Evolutionary conservation across 2,797 vertebrate genomes (phyloP).

Genomic region (Meriones psammophilus): DNA sequence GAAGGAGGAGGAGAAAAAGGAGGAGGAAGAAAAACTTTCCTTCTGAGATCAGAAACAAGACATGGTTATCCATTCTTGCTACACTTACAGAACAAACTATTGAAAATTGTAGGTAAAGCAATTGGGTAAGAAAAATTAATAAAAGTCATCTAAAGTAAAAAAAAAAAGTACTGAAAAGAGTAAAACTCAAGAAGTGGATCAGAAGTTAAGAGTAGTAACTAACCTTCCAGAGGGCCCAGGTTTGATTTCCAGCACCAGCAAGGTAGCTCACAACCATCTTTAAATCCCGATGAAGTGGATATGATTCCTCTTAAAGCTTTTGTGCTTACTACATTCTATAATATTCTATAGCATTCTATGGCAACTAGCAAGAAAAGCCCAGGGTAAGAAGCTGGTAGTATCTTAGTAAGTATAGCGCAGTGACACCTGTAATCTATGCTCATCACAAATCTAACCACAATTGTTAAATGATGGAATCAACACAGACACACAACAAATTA

Average conservation of each 20-base stretch:
- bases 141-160: neutral
- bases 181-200: neutral
- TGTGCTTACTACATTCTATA: no score
- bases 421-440: no score
- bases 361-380: neutral
- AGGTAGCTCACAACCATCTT: neutral
- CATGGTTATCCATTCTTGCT: neutral
- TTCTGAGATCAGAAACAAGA: no score
- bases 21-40: neutral
- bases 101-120: neutral
- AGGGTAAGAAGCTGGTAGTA: neutral
- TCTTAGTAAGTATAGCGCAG: neutral
- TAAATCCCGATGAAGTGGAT: no score
- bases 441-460: neutral
- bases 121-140: neutral
- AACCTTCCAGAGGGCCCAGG: neutral
- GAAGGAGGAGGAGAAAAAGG: neutral
- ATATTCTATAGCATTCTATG: no score
- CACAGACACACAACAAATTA: neutral
- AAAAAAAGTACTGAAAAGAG: neutral
- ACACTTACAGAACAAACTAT: neutral
- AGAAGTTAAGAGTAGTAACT: neutral
- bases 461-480: neutral
- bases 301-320: neutral
- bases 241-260: neutral